phyloP scores from a whole-genome alignment of 2,888 invertebrate species.

The Drosophila paramelanica region DNA sequence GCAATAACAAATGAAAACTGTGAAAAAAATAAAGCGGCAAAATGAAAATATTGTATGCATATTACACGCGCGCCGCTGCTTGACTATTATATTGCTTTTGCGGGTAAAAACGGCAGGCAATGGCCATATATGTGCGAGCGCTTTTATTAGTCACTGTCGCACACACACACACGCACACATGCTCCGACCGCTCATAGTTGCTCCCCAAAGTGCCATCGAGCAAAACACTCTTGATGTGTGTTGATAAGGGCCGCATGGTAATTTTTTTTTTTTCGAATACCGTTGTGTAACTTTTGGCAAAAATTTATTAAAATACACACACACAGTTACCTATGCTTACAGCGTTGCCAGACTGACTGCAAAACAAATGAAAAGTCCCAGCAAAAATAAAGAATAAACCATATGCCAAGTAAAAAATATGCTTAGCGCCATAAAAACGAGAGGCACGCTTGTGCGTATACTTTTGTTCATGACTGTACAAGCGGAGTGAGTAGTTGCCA shows the following conservation, averaged over 20 bases:
- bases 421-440: slow-evolving; percentile 58
- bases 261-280: slow-evolving; percentile 43
- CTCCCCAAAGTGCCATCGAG: slow-evolving; percentile 78
- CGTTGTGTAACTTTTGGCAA: slow-evolving; percentile 38
- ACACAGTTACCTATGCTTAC: slow-evolving; percentile 22
- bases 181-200: slow-evolving; percentile 50
- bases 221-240: slow-evolving; percentile 69
- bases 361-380: slow-evolving; percentile 6
- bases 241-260: slow-evolving; percentile 69
- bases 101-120: slow-evolving; percentile 22
- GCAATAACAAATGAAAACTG: slow-evolving; percentile 75
- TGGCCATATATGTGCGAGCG: slow-evolving; percentile 44
- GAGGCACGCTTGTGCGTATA: slow-evolving; percentile 22
- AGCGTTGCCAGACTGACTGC: slow-evolving; percentile 29
- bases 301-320: slow-evolving; percentile 68
- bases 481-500: slow-evolving; percentile 34
- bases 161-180: slow-evolving; percentile 35
- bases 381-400: slow-evolving; percentile 5
- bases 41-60: slow-evolving; percentile 76
- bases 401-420: slow-evolving; percentile 58
- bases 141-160: slow-evolving; percentile 76
- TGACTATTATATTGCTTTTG: slow-evolving; percentile 79
- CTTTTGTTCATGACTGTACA: slow-evolving; percentile 13
- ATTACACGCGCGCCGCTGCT: slow-evolving; percentile 63
- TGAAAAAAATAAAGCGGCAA: slow-evolving; percentile 63